Base-by-base conservation (phyloP, 2,888 invertebrate genomes). In the Eristalis tenax region DNA sequence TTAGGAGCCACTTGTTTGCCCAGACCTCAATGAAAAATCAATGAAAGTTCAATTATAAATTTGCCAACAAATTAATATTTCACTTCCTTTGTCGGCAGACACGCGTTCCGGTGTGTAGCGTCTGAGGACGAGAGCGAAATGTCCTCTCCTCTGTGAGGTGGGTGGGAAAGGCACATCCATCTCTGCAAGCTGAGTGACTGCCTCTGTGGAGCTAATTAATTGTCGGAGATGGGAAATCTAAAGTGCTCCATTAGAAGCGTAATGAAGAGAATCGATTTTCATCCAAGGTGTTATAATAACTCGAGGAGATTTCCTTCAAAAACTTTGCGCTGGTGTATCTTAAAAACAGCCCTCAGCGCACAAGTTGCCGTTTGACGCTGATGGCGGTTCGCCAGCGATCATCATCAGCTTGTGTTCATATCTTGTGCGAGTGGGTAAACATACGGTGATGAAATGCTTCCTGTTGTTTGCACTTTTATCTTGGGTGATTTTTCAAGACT, bases 21-120 rank as follows among this genome's bases (percentile, higher is more conserved):
- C 11, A 68, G 23, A 73, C 56, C 23, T 32, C n/a, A 64, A 64
- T 35, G 35, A 71, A 43, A 69, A 86, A 82, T 86, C 77, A 74
- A 86, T 77, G 65, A 65, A 78, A 74, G 64, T 61, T 61, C 77
- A 82, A 86, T 86, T 86, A 86, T 78, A 82, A 86, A 78, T 70
- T 73, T 69, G 77, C 77, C 82, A 78, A 65, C 70, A 77, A 82
- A 86, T 82, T 86, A 74, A 78, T 82, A 82, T 78, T 74, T 69
- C 26, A 85, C 64, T 69, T 81, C 68, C 69, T 81, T 77, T 61
- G 56, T 63, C n/a, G n/a, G 15, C 28, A 32, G 18, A 43, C 56
- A 80, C 75, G 79, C 70, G 66, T 68, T 71, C 61, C 28, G 61
- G 64, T 15, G 32, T 57, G 50, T 10, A 8, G n/a, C 69, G 64